Evolutionary conservation across 30 jellyfish, hydroid and myxozoan genomes (phyloP), one percentile per base, ranked within the genome.

Genomic region (Haliclystus octoradiatus): DNA sequence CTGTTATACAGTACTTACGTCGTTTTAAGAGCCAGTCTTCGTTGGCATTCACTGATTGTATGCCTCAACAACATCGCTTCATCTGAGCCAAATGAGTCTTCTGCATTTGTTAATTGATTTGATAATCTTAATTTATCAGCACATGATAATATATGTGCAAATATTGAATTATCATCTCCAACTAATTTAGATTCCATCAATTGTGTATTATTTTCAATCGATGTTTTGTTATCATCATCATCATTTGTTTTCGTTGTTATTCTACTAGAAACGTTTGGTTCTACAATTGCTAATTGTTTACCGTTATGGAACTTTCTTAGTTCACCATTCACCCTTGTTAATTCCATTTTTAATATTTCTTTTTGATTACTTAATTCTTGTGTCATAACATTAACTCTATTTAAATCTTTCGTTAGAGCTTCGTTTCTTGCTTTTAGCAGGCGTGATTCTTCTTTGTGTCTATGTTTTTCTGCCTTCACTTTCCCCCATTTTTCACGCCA

Each of bases 401-500:
- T 63, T 4, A 66, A 66, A 70, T 85, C 96, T 35, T 65, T 50
- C 30, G 93, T 71, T 33, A 85, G 64, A 3, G 84, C 33, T 9
- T 78, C 88, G 53, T 85, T 66, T 22, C 75, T 60, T 0, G 68
- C 93, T 5, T 50, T 66, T n/a, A 73, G 65, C 1, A 61, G 66
- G 28, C 65, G 71, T 14, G 34, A 23, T 28, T 85, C 96, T 9
- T 77, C 93, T 31, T 77, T 84, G 22, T 74, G 49, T 51, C 78
- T 78, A 67, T 85, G 76, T 51, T 86, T 60, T 64, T 85, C 93
- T 14, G 78, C 80, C 52, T 92, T 72, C 33, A 85, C 93, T 67
- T 62, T 64, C 24, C 93, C 93, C 96, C 96, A 85, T 26, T 77
- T 85, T 46, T 85, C 93, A 47, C 96, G 64, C 96, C 96, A 85